Evolutionary conservation across 2,113 vertebrate genomes (phyloP).

Genomic region (Gadus macrocephalus): DNA sequence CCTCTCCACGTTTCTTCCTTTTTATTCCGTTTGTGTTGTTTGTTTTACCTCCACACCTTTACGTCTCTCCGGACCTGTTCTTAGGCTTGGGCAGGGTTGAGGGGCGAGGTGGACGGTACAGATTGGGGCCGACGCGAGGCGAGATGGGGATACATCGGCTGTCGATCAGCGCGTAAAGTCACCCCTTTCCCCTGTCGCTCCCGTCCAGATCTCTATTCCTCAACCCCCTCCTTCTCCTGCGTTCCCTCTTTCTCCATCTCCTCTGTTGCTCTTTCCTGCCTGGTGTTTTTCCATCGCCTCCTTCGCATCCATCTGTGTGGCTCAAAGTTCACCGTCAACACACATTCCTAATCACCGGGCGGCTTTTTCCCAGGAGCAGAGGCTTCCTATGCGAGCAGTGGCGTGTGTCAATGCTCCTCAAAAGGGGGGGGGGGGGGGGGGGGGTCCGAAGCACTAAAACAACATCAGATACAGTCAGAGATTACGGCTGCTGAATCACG

Average conservation of each 20-base stretch:
- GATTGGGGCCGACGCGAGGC: slow-evolving; percentile 8
- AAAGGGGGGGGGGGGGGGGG: no score
- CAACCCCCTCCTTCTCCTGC: background rate
- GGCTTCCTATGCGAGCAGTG: background rate
- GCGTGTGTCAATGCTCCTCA: background rate
- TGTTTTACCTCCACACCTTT: no score
- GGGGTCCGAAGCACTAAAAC: background rate
- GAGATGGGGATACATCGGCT: slow-evolving; percentile 4
- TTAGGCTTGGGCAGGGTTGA: background rate
- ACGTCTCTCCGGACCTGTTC: background rate
- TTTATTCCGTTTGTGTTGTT: no score
- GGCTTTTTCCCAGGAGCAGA: background rate
- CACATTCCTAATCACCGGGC: no score
- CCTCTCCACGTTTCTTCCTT: background rate
- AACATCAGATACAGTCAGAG: background rate
- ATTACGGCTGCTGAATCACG: background rate
- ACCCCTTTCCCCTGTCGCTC: slow-evolving; percentile 1
- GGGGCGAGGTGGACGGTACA: background rate
- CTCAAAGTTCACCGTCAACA: no score
- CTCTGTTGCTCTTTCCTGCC: background rate
- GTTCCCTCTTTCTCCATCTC: background rate
- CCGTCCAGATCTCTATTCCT: background rate
- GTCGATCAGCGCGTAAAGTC: slow-evolving; percentile 1
- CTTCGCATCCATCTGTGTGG: no score
- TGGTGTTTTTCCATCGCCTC: background rate